Percentiles rank a stretch among this genome's conserved stretches.
These are phyloP conservation scores for Hirudinaria manillensis DNA, from an alignment of 2,888 invertebrate species.

Conservation along the genomic window DNA sequence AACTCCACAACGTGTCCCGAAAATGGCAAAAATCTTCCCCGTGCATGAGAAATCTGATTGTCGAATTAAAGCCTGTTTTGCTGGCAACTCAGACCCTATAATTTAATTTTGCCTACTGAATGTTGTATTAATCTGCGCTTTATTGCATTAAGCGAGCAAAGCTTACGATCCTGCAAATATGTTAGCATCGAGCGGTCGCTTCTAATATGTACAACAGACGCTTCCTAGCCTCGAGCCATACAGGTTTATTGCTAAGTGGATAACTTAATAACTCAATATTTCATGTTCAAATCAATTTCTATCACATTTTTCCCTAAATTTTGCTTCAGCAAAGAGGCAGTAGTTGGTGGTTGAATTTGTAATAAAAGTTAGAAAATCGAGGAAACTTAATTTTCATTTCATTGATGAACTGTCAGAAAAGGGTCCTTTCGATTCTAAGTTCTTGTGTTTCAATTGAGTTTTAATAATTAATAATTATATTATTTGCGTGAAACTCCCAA, in stretches of 20 bases:
- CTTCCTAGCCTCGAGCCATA: constrained; percentile 15
- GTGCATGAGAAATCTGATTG: constrained; percentile 7
- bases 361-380: too few species aligned
- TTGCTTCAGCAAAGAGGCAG: too few species aligned
- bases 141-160: constrained; percentile 15
- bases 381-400: too few species aligned
- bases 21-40: background rate
- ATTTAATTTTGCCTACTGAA: constrained; percentile 12
- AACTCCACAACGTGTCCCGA: too few species aligned
- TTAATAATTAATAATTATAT: too few species aligned
- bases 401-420: too few species aligned
- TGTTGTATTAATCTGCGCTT: constrained; percentile 14
- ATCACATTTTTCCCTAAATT: too few species aligned
- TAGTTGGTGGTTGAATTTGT: too few species aligned
- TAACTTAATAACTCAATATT: constrained; percentile 24
- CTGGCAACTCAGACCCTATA: constrained; percentile 13
- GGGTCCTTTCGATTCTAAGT: too few species aligned
- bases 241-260: constrained; percentile 19
- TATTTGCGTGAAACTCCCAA: too few species aligned
- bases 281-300: constrained; percentile 6
- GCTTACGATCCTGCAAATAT: constrained; percentile 3
- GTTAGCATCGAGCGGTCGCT: constrained; percentile 8
- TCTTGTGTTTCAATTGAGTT: too few species aligned
- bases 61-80: constrained; percentile 16
- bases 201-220: constrained; percentile 17